phyloP scores from a whole-genome alignment of 1,140 invertebrate genomes.

The Drosophila orena region DNA sequence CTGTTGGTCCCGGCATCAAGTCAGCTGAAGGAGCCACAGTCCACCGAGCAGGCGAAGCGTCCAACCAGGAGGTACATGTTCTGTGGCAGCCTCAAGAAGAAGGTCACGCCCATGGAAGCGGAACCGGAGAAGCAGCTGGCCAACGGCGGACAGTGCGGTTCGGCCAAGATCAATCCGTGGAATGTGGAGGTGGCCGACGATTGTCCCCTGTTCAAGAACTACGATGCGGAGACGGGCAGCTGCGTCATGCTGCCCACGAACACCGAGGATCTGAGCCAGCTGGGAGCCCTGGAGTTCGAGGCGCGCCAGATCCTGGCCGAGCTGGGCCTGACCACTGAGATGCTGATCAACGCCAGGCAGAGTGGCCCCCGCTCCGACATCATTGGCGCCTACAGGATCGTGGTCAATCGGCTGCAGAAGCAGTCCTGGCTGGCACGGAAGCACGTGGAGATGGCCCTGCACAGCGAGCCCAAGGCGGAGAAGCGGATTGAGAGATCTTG shows the following conservation, averaged over 20 bases:
- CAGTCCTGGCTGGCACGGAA: constrained; percentile 81
- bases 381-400: constrained; percentile 85
- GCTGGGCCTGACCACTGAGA: constrained; percentile 83
- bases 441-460: constrained; percentile 80
- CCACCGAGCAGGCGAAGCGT: constrained; percentile 43
- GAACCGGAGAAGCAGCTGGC: constrained; percentile 74
- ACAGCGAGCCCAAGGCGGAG: constrained; percentile 75
- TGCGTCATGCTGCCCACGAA: constrained; percentile 85
- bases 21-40: constrained; percentile 45
- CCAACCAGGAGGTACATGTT: constrained; percentile 65
- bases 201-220: constrained; percentile 83
- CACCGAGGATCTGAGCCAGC: constrained; percentile 81
- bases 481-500: constrained; percentile 79
- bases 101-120: constrained; percentile 81
- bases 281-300: constrained; percentile 84
- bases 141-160: constrained; percentile 48
- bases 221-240: constrained; percentile 84
- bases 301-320: constrained; percentile 83
- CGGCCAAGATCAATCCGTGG: constrained; percentile 65
- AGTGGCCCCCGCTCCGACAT: constrained; percentile 85
- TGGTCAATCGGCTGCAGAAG: constrained; percentile 85
- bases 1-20: constrained; percentile 22
- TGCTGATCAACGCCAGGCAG: constrained; percentile 80
- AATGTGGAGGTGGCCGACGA: constrained; percentile 78
- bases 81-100: constrained; percentile 80